These are phyloP conservation scores for Triops cancriformis DNA, from an alignment of 1,140 invertebrate genomes.

Conservation along the genomic window DNA sequence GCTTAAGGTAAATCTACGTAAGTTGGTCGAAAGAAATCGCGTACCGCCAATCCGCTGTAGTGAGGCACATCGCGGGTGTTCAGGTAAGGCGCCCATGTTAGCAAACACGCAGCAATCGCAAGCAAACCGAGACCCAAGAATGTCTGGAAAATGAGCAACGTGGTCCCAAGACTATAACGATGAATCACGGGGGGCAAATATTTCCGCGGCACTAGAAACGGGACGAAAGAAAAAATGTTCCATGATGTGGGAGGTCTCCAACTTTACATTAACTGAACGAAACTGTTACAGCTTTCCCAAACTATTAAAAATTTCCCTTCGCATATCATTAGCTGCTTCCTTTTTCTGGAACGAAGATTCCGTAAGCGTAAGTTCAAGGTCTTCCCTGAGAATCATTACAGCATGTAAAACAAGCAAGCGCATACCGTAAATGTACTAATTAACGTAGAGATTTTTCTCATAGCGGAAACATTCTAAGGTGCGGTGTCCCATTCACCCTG, in stretches of 20 bases:
- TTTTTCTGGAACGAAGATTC: background rate
- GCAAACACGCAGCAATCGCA: conserved; percentile 49
- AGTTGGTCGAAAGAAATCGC: conserved; percentile 30
- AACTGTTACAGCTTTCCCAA: background rate
- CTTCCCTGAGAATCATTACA: background rate
- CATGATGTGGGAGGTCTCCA: background rate
- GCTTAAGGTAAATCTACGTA: too few species aligned
- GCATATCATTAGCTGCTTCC: background rate
- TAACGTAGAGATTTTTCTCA: background rate
- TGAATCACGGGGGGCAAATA: conserved; percentile 42
- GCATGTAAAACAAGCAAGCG: background rate
- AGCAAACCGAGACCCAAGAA: conserved; percentile 47
- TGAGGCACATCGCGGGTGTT: conserved; percentile 51
- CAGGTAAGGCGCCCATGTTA: conserved; percentile 50
- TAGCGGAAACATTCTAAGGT: background rate
- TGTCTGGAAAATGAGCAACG: conserved; percentile 47
- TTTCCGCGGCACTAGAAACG: conserved; percentile 37
- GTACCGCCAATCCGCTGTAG: conserved; percentile 55
- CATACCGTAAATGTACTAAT: background rate
- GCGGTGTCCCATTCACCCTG: background rate
- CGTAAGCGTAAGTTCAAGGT: background rate
- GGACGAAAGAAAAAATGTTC: conserved; percentile 1
- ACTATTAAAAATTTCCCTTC: background rate
- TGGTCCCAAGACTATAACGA: conserved; percentile 47
- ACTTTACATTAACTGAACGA: background rate